Conservation (phyloP, 2,113 vertebrate genomes). For the Alligator mississippiensis region DNA sequence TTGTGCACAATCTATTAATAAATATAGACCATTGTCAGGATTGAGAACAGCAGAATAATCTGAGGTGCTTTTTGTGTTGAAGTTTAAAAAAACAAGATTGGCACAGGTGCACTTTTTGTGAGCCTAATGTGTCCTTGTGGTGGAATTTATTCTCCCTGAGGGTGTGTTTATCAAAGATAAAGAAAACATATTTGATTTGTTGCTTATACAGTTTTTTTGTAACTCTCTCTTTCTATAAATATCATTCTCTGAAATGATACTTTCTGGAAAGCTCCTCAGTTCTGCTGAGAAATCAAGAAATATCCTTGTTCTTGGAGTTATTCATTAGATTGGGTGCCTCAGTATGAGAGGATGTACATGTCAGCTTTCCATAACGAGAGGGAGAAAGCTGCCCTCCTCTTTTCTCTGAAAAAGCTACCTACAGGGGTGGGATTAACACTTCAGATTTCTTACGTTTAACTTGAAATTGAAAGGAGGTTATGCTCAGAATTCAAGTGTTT, state of each 20-base stretch:
- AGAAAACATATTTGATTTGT: not conserved
- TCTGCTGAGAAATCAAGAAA: not conserved
- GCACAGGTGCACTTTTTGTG: not conserved
- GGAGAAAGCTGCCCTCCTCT: not conserved
- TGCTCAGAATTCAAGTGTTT: not conserved
- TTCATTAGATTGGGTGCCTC: not conserved
- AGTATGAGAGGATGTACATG: not conserved
- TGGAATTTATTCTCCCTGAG: not conserved
- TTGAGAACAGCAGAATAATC: not conserved
- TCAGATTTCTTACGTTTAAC: not conserved
- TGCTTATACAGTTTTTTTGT: not conserved
- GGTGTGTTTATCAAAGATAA: not conserved
- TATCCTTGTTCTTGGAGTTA: not conserved
- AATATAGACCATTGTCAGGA: not conserved
- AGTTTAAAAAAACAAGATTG: not conserved
- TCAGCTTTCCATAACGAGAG: not conserved
- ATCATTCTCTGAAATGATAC: not conserved
- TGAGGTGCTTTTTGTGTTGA: not conserved
- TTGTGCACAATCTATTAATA: not conserved
- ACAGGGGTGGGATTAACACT: not conserved
- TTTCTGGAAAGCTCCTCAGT: not conserved
- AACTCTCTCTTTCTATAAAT: not conserved
- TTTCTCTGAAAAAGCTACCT: not conserved
- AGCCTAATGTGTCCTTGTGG: not conserved
- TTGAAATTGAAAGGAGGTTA: not conserved